phyloP scores from a whole-genome alignment of 2,113 vertebrate species.

The Crotalus viridis region DNA sequence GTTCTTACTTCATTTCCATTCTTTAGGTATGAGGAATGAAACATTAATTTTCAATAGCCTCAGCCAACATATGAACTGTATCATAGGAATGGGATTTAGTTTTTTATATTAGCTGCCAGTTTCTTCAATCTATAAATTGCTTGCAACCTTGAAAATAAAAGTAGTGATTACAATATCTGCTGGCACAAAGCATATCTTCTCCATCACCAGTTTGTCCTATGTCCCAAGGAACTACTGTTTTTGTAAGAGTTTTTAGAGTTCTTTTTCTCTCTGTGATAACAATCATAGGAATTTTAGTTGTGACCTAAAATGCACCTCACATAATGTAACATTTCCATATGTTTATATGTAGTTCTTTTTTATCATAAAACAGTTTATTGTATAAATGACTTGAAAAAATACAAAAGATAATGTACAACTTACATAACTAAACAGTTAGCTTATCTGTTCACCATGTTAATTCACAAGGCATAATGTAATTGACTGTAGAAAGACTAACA shows the following conservation, averaged over 20 bases:
- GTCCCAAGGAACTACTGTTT: neutral
- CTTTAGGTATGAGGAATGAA: neutral
- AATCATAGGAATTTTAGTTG: constrained; percentile 18
- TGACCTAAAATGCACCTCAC: neutral
- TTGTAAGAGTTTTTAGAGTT: neutral
- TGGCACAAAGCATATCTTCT: neutral
- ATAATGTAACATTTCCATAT: neutral
- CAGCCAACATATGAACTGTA: neutral
- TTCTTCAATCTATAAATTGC: neutral
- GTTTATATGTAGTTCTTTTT: neutral
- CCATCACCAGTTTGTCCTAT: neutral
- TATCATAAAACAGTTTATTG: neutral
- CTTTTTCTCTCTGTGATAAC: neutral
- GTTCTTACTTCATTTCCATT: neutral
- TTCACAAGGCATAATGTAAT: neutral
- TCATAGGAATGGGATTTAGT: neutral
- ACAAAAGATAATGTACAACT: neutral
- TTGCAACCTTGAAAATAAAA: neutral
- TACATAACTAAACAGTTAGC: neutral
- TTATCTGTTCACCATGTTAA: constrained; percentile 7
- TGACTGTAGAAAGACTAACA: constrained; percentile 7
- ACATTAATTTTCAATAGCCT: neutral
- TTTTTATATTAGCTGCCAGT: neutral
- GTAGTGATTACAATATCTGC: neutral
- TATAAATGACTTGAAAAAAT: neutral